Evolutionary conservation across 2,888 invertebrate genomes (phyloP), one percentile per base, ranked within the genome.

Genomic region (Piscicola geometra): DNA sequence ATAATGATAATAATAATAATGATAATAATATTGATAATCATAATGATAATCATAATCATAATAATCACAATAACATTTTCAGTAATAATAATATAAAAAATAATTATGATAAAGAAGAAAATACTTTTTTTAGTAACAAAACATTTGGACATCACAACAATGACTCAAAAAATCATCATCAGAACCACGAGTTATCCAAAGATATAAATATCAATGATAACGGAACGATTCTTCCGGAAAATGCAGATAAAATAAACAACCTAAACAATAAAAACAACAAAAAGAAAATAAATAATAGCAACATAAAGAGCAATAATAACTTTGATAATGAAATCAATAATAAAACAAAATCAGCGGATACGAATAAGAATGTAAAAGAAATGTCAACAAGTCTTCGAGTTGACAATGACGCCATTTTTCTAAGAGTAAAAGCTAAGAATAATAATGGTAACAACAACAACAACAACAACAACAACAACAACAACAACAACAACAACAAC

Each of bases 141-240:
- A n/a, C n/a, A n/a, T n/a, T n/a, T n/a, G n/a, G n/a, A n/a, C n/a
- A n/a, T n/a, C n/a, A n/a, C n/a, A 47, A 47, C 50, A 47, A 21
- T 47, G 12, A 15, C 9, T 47, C 21, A 9, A 15, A 47, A 15
- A 21, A 47, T 9, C 50, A 47, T 47, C 12, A 47, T 47, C 50
- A 9, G 21, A 47, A 47, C 21, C 12, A 9, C 12, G 21, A 47
- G 21, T 15, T 15, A 47, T 21, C 21, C 21, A 21, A 47, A 47
- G 50, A 21, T 21, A 47, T 47, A 47, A 47, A 47, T 47, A 47
- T 47, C 71, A 36, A 71, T 47, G 25, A 71, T 47, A 47, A 71
- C 35, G 9, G 47, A 9, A 47, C 28, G 35, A 47, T 9, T 28
- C 15, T 41, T 47, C 15, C n/a, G 15, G n/a, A 71, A n/a, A 47